Base-by-base conservation (phyloP, 1,140 invertebrate genomes). In the Papilio dardanus region DNA sequence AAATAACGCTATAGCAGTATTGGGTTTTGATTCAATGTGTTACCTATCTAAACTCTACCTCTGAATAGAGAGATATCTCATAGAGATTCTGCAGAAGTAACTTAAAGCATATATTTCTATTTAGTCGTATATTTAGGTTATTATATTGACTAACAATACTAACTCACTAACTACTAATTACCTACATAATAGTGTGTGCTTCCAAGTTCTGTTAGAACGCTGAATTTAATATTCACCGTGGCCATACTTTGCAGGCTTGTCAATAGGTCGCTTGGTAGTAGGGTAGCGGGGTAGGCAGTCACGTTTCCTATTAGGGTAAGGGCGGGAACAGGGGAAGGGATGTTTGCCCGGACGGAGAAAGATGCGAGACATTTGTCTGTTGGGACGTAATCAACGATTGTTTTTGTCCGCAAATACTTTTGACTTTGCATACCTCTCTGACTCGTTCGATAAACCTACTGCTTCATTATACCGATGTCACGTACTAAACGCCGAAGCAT, bases 351-450 rank as follows among this genome's bases (percentile, higher is more conserved):
- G 75, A 74, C 74, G 67, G 67, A 80, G 81, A 83, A 78, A 78
- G 77, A 82, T 83, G 77, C 71, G 65, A 74, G 46, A 77, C 83
- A 85, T 86, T 85, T 81, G 78, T 86, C 80, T 80, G 58, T 75
- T 66, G 77, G 46, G 76, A 21, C 76, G 81, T 79, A 84, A 88
- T 88, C 83, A 83, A 83, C 78, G 73, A 77, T 81, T 78, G 81
- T 79, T 80, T 81, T 79, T 73, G 74, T 80, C 76, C 54, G 24
- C 54, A 62, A 62, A 62, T 62, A 28, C 21, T 62, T 62, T 62
- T 62, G 24, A 62, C 12, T 78, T 68, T 69, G 31, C 54, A 62
- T 30, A 28, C 8, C 54, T 75, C n/a, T 77, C 50, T 58, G 62
- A 28, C 58, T 66, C 21, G 12, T 21, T 62, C 19, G 5, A 28